phyloP scores from a whole-genome alignment of 1,140 invertebrate genomes.

The Pseudomyrmex concolor region DNA sequence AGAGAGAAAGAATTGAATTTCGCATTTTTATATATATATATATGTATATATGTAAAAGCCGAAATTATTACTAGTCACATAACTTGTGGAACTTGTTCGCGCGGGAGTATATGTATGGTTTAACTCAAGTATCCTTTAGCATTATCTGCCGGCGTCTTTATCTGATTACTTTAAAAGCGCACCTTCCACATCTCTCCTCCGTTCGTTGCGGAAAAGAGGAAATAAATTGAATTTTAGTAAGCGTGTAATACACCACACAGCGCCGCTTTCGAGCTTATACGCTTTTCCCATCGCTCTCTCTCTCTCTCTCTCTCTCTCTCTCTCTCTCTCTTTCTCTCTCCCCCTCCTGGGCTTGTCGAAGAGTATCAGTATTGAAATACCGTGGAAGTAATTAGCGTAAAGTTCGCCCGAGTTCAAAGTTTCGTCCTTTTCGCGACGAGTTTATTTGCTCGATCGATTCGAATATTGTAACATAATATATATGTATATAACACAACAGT shows the following conservation, averaged over 20 bases:
- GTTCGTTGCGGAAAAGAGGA: conserved; percentile 25
- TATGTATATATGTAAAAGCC: no score
- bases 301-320: conserved; percentile 6
- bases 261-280: not conserved
- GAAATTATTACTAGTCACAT: no score
- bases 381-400: conserved; percentile 47
- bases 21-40: no score
- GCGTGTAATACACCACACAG: conserved; percentile 1
- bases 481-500: no score
- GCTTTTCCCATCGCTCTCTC: conserved; percentile 20
- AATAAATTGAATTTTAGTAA: conserved; percentile 53
- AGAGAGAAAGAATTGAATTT: conserved; percentile 2
- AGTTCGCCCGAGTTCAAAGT: conserved; percentile 43
- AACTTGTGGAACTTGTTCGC: not conserved
- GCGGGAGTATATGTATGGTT: conserved; percentile 9
- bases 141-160: conserved; percentile 36
- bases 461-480: conserved; percentile 35
- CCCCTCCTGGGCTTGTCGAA: conserved; percentile 55
- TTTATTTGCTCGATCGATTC: conserved; percentile 54
- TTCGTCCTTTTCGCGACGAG: conserved; percentile 40
- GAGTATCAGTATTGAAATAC: conserved; percentile 54
- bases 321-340: not conserved
- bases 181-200: not conserved
- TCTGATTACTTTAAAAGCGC: conserved; percentile 56
- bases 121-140: conserved; percentile 28